phyloP scores from a whole-genome alignment of 2,888 invertebrate genomes.

The Cantharis rufa region DNA sequence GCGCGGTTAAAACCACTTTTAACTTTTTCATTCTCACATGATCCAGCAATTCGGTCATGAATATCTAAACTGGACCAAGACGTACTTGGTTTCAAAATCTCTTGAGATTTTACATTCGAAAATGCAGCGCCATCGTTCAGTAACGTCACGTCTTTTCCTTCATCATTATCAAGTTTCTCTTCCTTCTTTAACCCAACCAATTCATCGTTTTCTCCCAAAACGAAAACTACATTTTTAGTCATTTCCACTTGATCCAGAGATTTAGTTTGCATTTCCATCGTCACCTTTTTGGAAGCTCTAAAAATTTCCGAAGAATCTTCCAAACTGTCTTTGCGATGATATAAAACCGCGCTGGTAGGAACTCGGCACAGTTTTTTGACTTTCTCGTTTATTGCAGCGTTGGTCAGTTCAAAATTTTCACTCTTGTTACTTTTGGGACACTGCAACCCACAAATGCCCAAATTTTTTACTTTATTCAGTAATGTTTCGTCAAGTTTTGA shows the following conservation, averaged over 20 bases:
- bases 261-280: slow-evolving; percentile 25
- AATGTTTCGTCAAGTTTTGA: not conserved
- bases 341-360: slow-evolving; percentile 37
- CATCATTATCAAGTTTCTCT: slow-evolving; percentile 20
- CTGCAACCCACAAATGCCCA: slow-evolving; percentile 27
- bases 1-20: slow-evolving; percentile 37
- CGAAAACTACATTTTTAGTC: slow-evolving; percentile 64
- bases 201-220: slow-evolving; percentile 72
- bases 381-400: slow-evolving; percentile 34
- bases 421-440: not conserved
- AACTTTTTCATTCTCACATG: not conserved
- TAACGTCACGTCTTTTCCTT: not conserved
- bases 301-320: slow-evolving; percentile 30
- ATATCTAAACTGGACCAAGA: slow-evolving; percentile 37
- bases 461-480: slow-evolving; percentile 32
- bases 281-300: slow-evolving; percentile 26
- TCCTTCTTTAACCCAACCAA: slow-evolving; percentile 65
- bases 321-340: slow-evolving; percentile 32
- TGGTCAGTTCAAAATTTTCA: slow-evolving; percentile 11
- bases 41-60: slow-evolving; percentile 4
- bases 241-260: not conserved
- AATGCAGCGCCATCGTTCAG: not conserved
- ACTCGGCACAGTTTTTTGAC: slow-evolving; percentile 40
- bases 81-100: slow-evolving; percentile 38
- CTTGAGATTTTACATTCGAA: not conserved